Evolutionary conservation across 2,888 invertebrate genomes (phyloP), one percentile per base, ranked within the genome.

Genomic region (Aleiodes leptofemur): DNA sequence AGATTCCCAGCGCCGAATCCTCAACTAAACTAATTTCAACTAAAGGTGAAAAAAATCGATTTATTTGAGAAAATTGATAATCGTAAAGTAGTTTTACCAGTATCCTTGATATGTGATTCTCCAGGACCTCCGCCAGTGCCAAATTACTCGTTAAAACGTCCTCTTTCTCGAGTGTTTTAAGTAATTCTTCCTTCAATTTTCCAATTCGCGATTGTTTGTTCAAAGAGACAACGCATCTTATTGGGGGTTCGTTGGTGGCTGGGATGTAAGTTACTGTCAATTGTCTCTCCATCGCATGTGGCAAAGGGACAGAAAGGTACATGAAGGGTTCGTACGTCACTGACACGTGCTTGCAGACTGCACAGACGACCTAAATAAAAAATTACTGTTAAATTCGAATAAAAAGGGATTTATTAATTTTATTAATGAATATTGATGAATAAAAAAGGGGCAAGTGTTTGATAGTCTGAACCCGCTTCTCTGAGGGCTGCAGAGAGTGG

Each of bases 271-370:
- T 91, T 34, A 93, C 90, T 83, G 89, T 92, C 75, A 93, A 88
- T 83, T 92, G 92, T 76, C 91, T 90, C 82, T 93, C 92, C 90
- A 92, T 91, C 34, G 93, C 93, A 81, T 92, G 91, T 57, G 93
- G 93, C 77, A 93, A 89, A 5, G 93, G 93, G 56, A 93, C 91
- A 50, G 93, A 92, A n/a, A 93, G 90, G 85, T 93, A 93, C 93
- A 93, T 93, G 82, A 93, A 93, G 31, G 93, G 93, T 81, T 93
- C 93, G 82, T 92, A 93, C 9, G 93, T 93, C 14, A 93, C 91
- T 1, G 93, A 93, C 14, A 92, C 90, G 84, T 92, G 92, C 75
- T 90, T 90, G 84, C 93, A 93, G 57, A 90, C 90, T 3, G 91
- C 91, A 83, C 93, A 93, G 29, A 92, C 91, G 57, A 93, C 92